Evolutionary conservation across 2,113 vertebrate species (phyloP), one percentile per base, ranked within the genome.

Genomic region (Proteles cristata): DNA sequence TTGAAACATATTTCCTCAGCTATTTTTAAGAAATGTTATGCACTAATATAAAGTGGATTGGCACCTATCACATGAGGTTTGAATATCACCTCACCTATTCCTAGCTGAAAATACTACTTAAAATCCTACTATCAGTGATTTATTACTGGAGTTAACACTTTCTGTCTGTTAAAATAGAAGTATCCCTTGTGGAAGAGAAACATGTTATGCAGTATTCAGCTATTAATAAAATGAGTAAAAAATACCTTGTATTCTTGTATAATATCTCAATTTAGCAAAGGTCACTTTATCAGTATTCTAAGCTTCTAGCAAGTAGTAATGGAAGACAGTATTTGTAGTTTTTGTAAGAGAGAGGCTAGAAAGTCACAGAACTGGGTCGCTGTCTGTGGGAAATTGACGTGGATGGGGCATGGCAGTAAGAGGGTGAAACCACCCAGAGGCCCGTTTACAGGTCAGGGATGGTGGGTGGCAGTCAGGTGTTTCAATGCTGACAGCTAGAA

Each of bases 11-110:
- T 66, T 80, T 17, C 21, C 50, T 88, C 50, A 63, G 35, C 5
- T 71, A 31, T 92, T 96, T 97, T 89, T 96, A 50, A 92, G 68
- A 92, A 83, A 68, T 77, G 10, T 89, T 93, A 69, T 23, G 9
- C 8, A 79, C 25, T 90, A 17, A 77, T 79, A 45, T 90, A 89
- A 68, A 92, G 16, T 79, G 11, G 15, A 81, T 94, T 96, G 71
- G 71, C 66, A 39, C n/a, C 50, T 81, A 58, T 61, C 35, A 93
- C 65, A 65, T 76, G 31, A 85, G 19, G 6, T 90, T 93, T 92
- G 55, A 84, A 58, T 85, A 84, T 76, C 48, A 76, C 65, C 28
- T 86, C 48, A 74, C 35, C 33, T 97, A 19, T 66, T 39, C 28
- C 11, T 84, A 17, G 3, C 65, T 90, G 39, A 90, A 96, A 90